phyloP scores from a whole-genome alignment of 1,140 invertebrate species.

The Macrobrachium rosenbergii region DNA sequence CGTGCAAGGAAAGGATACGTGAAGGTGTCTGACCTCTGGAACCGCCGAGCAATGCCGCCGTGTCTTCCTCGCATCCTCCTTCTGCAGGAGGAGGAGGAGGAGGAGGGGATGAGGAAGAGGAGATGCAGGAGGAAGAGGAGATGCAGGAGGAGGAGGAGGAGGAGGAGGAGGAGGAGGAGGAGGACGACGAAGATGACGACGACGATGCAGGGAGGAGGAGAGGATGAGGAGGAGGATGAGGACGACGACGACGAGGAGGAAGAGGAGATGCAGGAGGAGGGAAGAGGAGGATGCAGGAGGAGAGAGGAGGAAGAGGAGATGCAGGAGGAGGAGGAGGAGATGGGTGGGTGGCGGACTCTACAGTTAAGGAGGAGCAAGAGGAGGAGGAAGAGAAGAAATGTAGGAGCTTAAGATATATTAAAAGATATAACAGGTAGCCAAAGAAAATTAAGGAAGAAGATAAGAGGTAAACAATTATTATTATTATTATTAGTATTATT shows the following conservation, averaged over 20 bases:
- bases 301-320: background rate
- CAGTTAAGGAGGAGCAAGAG: background rate
- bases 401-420: background rate
- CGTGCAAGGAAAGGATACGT: no score
- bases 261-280: background rate
- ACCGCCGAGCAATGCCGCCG: no score
- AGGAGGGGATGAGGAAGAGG: background rate
- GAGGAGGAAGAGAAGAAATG: background rate
- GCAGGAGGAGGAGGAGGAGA: background rate
- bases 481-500: no score
- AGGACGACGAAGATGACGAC: no score
- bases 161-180: background rate
- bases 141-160: background rate
- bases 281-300: background rate
- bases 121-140: background rate
- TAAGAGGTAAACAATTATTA: no score
- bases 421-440: background rate
- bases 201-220: background rate
- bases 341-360: no score
- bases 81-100: background rate
- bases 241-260: no score
- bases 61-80: no score
- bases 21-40: no score
- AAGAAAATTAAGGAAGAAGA: background rate
- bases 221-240: background rate